Conservation (phyloP, 37 sponge, comb jelly and placozoan genomes). For the Ephydatia muelleri region DNA sequence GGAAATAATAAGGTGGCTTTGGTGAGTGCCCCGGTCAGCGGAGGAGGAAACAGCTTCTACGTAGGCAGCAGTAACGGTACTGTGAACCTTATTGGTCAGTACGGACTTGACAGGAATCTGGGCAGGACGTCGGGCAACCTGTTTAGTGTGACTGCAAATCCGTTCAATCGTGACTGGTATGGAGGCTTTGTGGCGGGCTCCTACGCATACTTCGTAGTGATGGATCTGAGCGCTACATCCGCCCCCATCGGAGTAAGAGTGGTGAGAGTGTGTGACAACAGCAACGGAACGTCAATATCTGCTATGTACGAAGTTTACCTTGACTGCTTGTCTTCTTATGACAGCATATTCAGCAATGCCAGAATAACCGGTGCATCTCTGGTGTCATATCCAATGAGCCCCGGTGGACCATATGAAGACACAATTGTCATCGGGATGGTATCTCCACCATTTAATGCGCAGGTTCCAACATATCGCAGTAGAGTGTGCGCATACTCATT, state of each 20-base stretch:
- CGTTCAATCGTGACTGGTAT: constrained; percentile 4
- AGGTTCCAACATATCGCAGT: neutral
- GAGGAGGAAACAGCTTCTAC: neutral
- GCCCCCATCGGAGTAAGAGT: neutral
- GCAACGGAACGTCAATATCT: neutral
- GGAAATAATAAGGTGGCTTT: neutral
- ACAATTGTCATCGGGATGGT: neutral
- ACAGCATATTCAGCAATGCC: neutral
- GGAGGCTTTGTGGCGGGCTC: neutral
- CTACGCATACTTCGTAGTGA: constrained; percentile 12
- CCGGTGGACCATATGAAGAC: neutral
- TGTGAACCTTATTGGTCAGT: neutral
- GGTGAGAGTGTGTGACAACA: constrained; percentile 16
- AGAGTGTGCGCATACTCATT: constrained; percentile 11
- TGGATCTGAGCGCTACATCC: neutral
- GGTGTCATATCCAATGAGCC: neutral
- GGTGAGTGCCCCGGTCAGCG: neutral
- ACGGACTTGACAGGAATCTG: neutral
- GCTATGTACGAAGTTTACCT: constrained; percentile 2
- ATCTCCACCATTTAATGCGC: neutral
- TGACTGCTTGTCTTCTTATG: neutral
- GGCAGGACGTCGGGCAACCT: neutral
- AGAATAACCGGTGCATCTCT: neutral
- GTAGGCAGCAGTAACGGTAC: neutral
- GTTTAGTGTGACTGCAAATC: neutral